Conservation (phyloP, 2,797 vertebrate species). For the Otolemur crassicaudatus region DNA sequence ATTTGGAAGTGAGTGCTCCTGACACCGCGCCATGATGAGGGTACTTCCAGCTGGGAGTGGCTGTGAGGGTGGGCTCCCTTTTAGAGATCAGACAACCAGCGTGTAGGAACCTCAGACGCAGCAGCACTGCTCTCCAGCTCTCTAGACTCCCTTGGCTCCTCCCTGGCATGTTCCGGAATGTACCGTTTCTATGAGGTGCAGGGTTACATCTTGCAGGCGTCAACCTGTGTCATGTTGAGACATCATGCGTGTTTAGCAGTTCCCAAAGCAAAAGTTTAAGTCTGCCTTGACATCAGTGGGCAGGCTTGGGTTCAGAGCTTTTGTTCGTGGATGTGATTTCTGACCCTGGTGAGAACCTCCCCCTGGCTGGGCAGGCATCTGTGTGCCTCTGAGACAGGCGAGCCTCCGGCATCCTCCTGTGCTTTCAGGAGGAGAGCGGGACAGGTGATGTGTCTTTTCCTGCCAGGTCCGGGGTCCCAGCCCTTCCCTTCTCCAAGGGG, state of each 20-base stretch:
- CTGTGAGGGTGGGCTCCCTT: background rate
- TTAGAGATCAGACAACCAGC: background rate
- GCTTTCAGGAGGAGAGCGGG: conserved; percentile 64
- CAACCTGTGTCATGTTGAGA: background rate
- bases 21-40: accelerated
- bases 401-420: conserved; percentile 76
- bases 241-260: background rate
- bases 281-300: conserved; percentile 68
- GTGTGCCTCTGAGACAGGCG: conserved; percentile 55
- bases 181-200: conserved; percentile 49
- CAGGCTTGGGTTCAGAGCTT: conserved; percentile 61
- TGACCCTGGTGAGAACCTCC: conserved; percentile 71
- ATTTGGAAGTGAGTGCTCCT: background rate
- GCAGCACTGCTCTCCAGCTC: conserved; percentile 34
- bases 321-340: conserved; percentile 52
- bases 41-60: background rate
- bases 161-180: conserved; percentile 64
- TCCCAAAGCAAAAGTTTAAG: conserved; percentile 71
- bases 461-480: conserved; percentile 7
- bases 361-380: conserved; percentile 36
- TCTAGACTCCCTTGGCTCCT: conserved; percentile 59
- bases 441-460: conserved; percentile 70
- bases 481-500: background rate
- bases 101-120: conserved; percentile 53
- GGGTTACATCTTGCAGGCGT: conserved; percentile 57